Percentiles rank a stretch among this genome's conserved stretches.
Conservation (phyloP, 2,888 invertebrate genomes). For the Bellardia bayeri region DNA sequence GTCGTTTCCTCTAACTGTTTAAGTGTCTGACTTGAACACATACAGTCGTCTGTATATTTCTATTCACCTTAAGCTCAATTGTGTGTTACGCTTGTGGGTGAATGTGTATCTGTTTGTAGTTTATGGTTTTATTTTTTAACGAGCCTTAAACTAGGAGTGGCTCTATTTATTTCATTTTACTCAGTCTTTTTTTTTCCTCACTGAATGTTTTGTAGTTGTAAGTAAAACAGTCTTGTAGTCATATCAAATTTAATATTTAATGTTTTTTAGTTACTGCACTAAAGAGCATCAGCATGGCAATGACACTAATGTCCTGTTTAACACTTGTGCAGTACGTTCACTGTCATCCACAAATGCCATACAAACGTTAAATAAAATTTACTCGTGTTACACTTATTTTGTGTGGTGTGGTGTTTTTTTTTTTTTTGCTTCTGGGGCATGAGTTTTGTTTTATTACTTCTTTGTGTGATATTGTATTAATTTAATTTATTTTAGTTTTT, state of each 20-base stretch:
- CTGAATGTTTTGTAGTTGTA: background rate
- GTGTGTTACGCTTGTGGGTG: background rate
- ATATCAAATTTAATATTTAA: background rate
- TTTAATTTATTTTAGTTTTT: slow-evolving; percentile 30
- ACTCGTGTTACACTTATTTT: background rate
- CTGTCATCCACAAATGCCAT: background rate
- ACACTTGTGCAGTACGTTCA: slow-evolving; percentile 26
- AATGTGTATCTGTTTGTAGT: slow-evolving; percentile 17
- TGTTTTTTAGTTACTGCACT: slow-evolving; percentile 15
- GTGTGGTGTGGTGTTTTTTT: background rate
- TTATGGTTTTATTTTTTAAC: slow-evolving; percentile 44
- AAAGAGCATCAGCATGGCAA: slow-evolving; percentile 6
- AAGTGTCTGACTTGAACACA: slow-evolving; percentile 13
- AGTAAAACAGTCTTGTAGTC: background rate
- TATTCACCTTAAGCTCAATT: background rate
- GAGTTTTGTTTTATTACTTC: background rate
- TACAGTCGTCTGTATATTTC: background rate
- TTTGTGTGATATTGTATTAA: slow-evolving; percentile 19
- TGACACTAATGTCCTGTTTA: slow-evolving; percentile 53
- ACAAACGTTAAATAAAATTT: background rate
- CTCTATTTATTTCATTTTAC: slow-evolving; percentile 39
- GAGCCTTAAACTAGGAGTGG: slow-evolving; percentile 56
- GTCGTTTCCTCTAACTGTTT: background rate
- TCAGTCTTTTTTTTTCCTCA: background rate
- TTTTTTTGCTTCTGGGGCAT: background rate